phyloP scores from a whole-genome alignment of 2,113 vertebrate species.

The Salvelinus sp. region DNA sequence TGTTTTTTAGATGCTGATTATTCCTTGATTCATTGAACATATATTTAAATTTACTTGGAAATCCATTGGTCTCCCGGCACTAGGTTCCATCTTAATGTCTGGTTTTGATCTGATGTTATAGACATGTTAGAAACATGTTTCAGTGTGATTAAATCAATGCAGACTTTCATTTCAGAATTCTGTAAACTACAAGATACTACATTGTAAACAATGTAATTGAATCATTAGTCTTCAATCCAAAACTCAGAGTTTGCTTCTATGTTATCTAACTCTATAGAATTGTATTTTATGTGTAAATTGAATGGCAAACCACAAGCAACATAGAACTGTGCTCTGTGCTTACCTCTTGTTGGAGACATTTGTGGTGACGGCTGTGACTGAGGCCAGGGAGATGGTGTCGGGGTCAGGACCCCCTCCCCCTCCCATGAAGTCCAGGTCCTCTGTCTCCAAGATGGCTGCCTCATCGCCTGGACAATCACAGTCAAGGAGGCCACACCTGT shows the following conservation, averaged over 20 bases:
- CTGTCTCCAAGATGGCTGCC: constrained; percentile 88
- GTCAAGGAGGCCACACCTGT: neutral
- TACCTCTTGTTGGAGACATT: constrained; percentile 97
- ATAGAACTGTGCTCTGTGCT: constrained; percentile 14
- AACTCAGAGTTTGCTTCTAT: neutral
- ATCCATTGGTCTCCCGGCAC: constrained; percentile 89
- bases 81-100: constrained; percentile 97
- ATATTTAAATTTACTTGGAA: constrained; percentile 82
- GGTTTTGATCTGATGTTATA: constrained; percentile 86
- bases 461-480: constrained; percentile 77
- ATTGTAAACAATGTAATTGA: too few relatives aligned
- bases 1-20: neutral
- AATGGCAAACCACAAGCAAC: neutral
- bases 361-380: constrained; percentile 93
- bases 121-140: neutral
- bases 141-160: neutral
- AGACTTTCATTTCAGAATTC: neutral
- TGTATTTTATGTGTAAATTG: neutral
- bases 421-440: constrained; percentile 80
- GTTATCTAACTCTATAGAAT: neutral
- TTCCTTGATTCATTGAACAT: neutral
- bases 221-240: neutral
- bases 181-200: too few relatives aligned
- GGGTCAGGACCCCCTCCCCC: constrained; percentile 79
- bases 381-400: constrained; percentile 90